These are phyloP conservation scores for Lucinisca nassula DNA, from an alignment of 2,888 invertebrate genomes.

Conservation along the genomic window DNA sequence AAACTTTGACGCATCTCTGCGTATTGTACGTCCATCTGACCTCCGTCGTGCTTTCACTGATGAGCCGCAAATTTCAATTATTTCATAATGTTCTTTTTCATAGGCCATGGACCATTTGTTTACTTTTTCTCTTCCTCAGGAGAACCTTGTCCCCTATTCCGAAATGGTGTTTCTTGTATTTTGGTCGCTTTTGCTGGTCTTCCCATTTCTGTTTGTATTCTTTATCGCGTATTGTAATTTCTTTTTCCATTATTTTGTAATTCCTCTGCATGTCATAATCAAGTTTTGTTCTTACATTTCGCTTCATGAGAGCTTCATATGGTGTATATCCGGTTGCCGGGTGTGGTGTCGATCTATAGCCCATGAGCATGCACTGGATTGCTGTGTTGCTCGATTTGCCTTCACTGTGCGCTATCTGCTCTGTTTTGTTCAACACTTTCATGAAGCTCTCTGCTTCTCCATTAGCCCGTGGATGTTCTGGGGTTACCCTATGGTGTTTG, in stretches of 20 bases:
- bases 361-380: conserved; percentile 48
- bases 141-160: conserved; percentile 46
- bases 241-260: conserved; percentile 3
- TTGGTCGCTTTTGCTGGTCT: neutral
- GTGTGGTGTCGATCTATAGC: too few species aligned
- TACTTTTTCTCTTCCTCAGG: conserved; percentile 23
- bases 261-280: neutral
- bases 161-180: conserved; percentile 14
- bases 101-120: conserved; percentile 46
- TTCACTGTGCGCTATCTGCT: too few species aligned
- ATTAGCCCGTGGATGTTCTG: too few species aligned
- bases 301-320: conserved; percentile 28
- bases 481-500: too few species aligned
- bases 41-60: conserved; percentile 28
- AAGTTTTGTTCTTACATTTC: conserved; percentile 43
- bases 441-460: neutral
- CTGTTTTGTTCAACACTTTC: conserved; percentile 35
- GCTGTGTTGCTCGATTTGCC: conserved; percentile 11
- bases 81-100: conserved; percentile 47
- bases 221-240: conserved; percentile 11
- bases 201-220: neutral
- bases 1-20: conserved; percentile 6
- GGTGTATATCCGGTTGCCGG: too few species aligned
- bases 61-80: conserved; percentile 36
- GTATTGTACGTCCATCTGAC: conserved; percentile 17